These are phyloP conservation scores for Zaprionus davidi DNA, from an alignment of 1,140 invertebrate genomes.

Conservation along the genomic window DNA sequence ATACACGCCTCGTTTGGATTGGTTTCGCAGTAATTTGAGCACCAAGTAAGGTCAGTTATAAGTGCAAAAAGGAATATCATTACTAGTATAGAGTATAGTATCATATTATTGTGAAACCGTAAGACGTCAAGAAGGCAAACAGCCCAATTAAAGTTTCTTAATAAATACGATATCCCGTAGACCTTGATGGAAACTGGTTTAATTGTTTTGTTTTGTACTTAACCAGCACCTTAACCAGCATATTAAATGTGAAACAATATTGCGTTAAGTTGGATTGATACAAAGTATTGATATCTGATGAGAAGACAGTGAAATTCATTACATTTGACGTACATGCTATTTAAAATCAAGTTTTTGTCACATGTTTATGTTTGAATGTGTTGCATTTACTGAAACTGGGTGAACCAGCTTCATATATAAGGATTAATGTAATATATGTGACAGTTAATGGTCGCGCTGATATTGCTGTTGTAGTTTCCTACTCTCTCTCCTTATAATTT, in stretches of 20 bases:
- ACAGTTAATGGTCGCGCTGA: background rate
- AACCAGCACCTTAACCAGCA: background rate
- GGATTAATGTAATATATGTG: background rate
- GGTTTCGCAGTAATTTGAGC: background rate
- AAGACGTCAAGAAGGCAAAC: background rate
- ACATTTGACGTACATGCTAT: background rate
- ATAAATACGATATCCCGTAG: slow-evolving; percentile 27
- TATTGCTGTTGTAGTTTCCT: no score
- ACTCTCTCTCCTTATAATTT: no score
- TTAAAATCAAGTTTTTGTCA: background rate
- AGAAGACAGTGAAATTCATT: background rate
- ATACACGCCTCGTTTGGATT: slow-evolving; percentile 17
- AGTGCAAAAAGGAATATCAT: slow-evolving; percentile 6
- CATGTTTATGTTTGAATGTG: background rate
- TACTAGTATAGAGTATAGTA: background rate
- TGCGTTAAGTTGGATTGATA: background rate
- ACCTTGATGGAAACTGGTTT: slow-evolving; percentile 31
- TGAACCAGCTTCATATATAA: background rate
- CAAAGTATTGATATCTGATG: background rate
- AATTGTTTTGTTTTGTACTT: slow-evolving; percentile 1
- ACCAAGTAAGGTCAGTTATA: slow-evolving; percentile 37
- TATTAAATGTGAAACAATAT: background rate
- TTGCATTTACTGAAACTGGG: background rate
- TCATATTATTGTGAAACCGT: background rate
- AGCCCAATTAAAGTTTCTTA: background rate